These are phyloP conservation scores for Pica pica DNA, from an alignment of 2,113 vertebrate species.

Conservation along the genomic window DNA sequence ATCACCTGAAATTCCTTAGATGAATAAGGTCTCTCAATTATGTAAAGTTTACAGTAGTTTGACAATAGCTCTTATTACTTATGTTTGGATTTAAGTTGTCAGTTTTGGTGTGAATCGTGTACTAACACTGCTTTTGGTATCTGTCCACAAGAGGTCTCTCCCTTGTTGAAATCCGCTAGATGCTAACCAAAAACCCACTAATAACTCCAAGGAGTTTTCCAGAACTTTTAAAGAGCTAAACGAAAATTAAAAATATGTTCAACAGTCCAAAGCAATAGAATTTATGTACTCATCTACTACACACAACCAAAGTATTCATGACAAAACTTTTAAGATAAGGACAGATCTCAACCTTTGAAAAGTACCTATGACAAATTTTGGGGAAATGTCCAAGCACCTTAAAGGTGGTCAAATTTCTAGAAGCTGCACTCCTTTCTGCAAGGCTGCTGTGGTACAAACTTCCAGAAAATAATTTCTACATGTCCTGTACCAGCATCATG, in stretches of 20 bases:
- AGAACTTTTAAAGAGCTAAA: background rate
- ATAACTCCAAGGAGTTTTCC: background rate
- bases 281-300: background rate
- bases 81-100: background rate
- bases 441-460: background rate
- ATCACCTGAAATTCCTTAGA: background rate
- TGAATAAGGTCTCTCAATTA: background rate
- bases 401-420: background rate
- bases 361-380: background rate
- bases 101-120: background rate
- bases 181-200: background rate
- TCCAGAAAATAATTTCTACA: background rate
- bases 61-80: background rate
- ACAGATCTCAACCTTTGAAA: fast-evolving
- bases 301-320: background rate
- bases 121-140: background rate
- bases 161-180: background rate
- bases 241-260: background rate
- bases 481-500: background rate
- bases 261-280: background rate
- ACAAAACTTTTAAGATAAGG: background rate
- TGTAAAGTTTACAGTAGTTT: background rate
- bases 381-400: background rate
- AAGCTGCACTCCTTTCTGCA: background rate
- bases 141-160: constrained; percentile 51